A percentile compares a stretch with the other conserved stretches of the same genome.
phyloP scores from a whole-genome alignment of 2,113 vertebrate genomes.

The Marcusenius ussheri region DNA sequence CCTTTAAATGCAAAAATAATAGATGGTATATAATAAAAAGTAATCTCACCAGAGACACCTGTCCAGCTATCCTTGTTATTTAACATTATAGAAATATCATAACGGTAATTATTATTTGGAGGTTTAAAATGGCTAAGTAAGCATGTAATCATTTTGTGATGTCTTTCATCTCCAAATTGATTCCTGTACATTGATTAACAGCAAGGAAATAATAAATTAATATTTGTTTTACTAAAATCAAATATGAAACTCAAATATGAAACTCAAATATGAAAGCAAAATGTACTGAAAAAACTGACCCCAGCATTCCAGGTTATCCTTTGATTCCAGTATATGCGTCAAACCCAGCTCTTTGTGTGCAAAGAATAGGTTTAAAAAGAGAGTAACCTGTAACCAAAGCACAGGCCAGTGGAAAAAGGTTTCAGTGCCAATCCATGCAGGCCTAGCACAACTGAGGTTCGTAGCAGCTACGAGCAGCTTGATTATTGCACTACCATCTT shows the following conservation, averaged over 20 bases:
- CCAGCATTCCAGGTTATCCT: neutral
- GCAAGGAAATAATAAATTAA: conserved; percentile 63
- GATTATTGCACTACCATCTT: neutral
- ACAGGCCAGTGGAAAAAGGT: neutral
- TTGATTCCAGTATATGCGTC: neutral
- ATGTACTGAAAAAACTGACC: conserved; percentile 14
- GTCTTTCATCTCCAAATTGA: conserved; percentile 51
- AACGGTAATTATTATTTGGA: neutral
- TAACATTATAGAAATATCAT: neutral
- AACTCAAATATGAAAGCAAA: conserved; percentile 64
- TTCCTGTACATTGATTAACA: conserved; percentile 73
- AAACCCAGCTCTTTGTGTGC: neutral
- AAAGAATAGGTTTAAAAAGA: neutral
- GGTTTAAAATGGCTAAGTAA: neutral
- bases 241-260: too few species aligned
- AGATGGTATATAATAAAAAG: neutral
- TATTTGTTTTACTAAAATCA: too few species aligned
- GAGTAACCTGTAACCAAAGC: neutral
- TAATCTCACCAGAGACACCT: neutral
- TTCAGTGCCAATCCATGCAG: too few species aligned
- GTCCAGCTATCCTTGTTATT: neutral
- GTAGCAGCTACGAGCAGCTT: neutral
- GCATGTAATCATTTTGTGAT: neutral
- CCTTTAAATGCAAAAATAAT: neutral
- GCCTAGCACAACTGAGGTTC: neutral